Percentiles rank a stretch among this genome's conserved stretches.
Conservation (phyloP, 2,888 invertebrate genomes). For the Synergus gifuensis region DNA sequence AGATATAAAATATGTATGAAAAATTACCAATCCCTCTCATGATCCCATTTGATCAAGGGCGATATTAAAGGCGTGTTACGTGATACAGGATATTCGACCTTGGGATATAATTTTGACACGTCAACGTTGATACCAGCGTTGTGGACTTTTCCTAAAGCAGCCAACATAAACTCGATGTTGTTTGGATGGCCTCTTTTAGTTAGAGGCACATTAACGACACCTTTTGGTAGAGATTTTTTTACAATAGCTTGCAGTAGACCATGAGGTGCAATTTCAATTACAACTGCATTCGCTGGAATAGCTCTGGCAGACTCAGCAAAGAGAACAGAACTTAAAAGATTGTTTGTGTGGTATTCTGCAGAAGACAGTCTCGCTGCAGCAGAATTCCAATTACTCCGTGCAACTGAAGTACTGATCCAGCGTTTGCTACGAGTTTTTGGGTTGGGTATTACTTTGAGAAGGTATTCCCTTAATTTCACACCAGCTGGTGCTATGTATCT, state of each 20-base stretch:
- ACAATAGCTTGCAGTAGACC: conserved; percentile 92
- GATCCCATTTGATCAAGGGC: conserved; percentile 68
- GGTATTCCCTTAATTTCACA: conserved; percentile 82
- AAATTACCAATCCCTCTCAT: conserved; percentile 53
- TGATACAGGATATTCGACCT: conserved; percentile 79
- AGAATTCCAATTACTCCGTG: conserved; percentile 85
- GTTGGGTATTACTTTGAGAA: conserved; percentile 83
- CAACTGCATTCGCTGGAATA: conserved; percentile 89
- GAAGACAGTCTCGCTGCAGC: conserved; percentile 84
- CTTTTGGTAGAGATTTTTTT: conserved; percentile 85
- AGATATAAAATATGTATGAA: background rate
- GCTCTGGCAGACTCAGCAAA: conserved; percentile 90
- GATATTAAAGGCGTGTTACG: conserved; percentile 80
- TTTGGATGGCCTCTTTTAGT: conserved; percentile 83
- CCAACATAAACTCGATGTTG: conserved; percentile 72
- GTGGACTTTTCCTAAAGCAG: conserved; percentile 79
- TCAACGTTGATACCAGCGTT: conserved; percentile 79
- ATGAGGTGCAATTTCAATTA: conserved; percentile 94
- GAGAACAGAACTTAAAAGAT: conserved; percentile 84
- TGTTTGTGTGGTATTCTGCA: conserved; percentile 93
- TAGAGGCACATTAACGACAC: conserved; percentile 86
- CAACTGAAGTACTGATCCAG: conserved; percentile 93
- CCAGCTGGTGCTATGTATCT: conserved; percentile 88
- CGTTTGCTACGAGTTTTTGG: conserved; percentile 84
- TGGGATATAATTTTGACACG: conserved; percentile 79